phyloP scores from a whole-genome alignment of 2,888 invertebrate species.

The Oxyscelio sp. region DNA sequence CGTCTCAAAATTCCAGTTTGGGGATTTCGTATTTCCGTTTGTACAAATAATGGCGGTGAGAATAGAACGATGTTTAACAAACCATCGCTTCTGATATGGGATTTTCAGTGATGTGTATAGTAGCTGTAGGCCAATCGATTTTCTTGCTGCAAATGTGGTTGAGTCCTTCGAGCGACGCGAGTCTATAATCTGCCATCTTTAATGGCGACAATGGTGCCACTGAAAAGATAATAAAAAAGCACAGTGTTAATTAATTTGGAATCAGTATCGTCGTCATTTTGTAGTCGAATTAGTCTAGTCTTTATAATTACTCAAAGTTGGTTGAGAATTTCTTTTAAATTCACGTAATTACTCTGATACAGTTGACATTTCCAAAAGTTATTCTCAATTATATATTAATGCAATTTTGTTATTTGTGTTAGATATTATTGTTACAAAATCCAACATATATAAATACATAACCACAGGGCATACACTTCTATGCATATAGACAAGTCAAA shows the following conservation, averaged over 20 bases:
- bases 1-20: slow-evolving; percentile 68
- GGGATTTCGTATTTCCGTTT: slow-evolving; percentile 66
- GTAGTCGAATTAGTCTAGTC: not conserved
- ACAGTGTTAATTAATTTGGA: slow-evolving; percentile 25
- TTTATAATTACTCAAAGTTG: not conserved
- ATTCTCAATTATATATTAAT: not conserved
- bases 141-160: slow-evolving; percentile 88
- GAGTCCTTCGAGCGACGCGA: slow-evolving; percentile 90
- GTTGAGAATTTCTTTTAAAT: not conserved
- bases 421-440: slow-evolving; percentile 1
- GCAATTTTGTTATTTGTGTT: slow-evolving; percentile 15
- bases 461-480: slow-evolving; percentile 66
- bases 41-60: slow-evolving; percentile 76
- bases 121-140: slow-evolving; percentile 90
- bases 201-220: slow-evolving; percentile 93
- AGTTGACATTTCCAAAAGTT: slow-evolving; percentile 27
- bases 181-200: slow-evolving; percentile 92
- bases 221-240: slow-evolving; percentile 88
- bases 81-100: slow-evolving; percentile 93
- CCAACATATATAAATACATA: slow-evolving; percentile 25
- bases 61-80: slow-evolving; percentile 89
- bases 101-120: slow-evolving; percentile 94
- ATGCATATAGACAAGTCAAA: slow-evolving; percentile 37
- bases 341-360: not conserved
- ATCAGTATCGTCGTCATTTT: not conserved